Conservation (phyloP, 2,797 vertebrate species). For the Gastrophryne carolinensis region DNA sequence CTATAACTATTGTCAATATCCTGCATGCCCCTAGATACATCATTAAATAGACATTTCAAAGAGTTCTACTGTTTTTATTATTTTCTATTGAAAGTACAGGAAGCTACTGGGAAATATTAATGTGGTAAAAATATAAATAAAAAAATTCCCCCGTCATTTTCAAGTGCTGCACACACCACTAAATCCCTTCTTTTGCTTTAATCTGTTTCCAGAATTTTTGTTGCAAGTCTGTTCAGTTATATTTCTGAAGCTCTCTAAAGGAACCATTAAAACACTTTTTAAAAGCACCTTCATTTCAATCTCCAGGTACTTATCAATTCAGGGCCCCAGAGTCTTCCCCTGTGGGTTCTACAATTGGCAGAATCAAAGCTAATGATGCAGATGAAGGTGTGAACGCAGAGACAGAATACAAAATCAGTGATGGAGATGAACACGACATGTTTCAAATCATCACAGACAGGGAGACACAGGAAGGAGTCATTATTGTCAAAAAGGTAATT, state of each 20-base stretch:
- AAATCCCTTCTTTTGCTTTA: conserved; percentile 2
- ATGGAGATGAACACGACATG: conserved; percentile 82
- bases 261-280: conserved; percentile 26
- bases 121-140: conserved; percentile 9
- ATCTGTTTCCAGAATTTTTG: conserved; percentile 3
- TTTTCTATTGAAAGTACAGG: background rate
- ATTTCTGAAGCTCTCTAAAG: conserved; percentile 11
- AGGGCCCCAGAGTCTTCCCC: conserved; percentile 76
- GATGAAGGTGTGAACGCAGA: conserved; percentile 86
- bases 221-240: conserved; percentile 8
- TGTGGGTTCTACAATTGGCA: conserved; percentile 73
- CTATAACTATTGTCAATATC: no score
- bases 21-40: background rate
- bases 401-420: conserved; percentile 84
- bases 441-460: conserved; percentile 84
- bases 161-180: background rate
- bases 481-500: conserved; percentile 85
- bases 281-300: conserved; percentile 26
- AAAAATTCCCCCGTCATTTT: conserved; percentile 6
- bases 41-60: conserved; percentile 1
- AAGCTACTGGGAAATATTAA: background rate
- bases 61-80: background rate
- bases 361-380: conserved; percentile 82
- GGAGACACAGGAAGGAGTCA: conserved; percentile 85
- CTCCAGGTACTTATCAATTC: conserved; percentile 86